Evolutionary conservation across 2,888 invertebrate genomes (phyloP), one percentile per base, ranked within the genome.

Genomic region (Melipona beecheii): DNA sequence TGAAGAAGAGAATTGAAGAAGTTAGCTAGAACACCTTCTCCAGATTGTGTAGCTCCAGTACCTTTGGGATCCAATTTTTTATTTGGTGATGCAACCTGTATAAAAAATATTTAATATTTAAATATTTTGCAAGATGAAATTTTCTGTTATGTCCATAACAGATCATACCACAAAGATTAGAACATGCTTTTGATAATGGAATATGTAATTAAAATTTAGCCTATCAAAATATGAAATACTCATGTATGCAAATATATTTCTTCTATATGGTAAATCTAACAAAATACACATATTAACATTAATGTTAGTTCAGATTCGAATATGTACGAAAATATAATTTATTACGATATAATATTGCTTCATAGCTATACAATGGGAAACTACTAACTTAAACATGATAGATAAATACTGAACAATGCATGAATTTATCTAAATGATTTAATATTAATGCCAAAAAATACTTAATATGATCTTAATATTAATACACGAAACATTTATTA

Each of bases 1-100:
- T 98, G 97, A 91, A 99, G 96, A 93, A 99, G 96, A 86, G 99
- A 99, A 95, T 99, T 99, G 96, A 99, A 99, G 96, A 99, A 99
- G 95, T 98, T 99, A 19, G 99, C 99, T 86, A 99, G 95, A 76
- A 99, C 99, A 83, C 99, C 98, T 95, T 99, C 99, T 84, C 97
- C 97, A 75, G 97, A 97, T 4, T 97, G 97, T 75, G 97, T 96
- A 91, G 97, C 96, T 4, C 95, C 94, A 11, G 94, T 93, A 58
- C 95, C 94, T 87, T 94, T 94, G 0, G 97, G 96, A 91, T 87
- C 96, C 95, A 94, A 95, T 94, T 94, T 96, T 96, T 91, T 97
- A 95, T 95, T 98, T 97, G 76, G 97, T 95, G 92, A 97, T 95
- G 94, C 92, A 52, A 94, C 94, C 94, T 94, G 84, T 36, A 80